A percentile compares a stretch with the other conserved stretches of the same genome.
Conservation (phyloP, 1,140 invertebrate species). For the Mercenaria mercenaria region DNA sequence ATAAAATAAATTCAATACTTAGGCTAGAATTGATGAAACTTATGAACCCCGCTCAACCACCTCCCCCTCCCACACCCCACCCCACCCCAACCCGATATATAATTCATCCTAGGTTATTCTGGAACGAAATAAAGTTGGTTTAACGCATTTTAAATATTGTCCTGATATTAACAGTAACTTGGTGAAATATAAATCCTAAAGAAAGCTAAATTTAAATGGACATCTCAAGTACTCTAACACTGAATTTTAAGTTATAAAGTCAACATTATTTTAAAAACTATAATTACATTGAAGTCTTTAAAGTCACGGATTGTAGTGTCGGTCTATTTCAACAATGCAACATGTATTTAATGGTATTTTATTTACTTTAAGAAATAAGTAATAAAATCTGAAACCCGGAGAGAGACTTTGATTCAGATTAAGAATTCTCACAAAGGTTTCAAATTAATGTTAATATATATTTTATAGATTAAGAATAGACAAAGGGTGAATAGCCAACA, state of each 20-base stretch:
- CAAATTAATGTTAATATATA: background rate
- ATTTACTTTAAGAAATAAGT: background rate
- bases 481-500: too few species aligned
- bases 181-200: background rate
- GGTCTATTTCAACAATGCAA: background rate
- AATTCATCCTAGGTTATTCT: too few species aligned
- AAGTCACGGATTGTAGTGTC: background rate
- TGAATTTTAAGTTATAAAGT: background rate
- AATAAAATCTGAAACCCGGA: background rate
- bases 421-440: background rate
- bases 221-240: background rate
- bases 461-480: too few species aligned
- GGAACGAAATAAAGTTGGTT: too few species aligned
- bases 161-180: too few species aligned
- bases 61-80: too few species aligned
- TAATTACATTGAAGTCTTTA: background rate
- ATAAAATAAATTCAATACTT: too few species aligned
- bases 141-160: too few species aligned
- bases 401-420: background rate
- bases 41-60: too few species aligned
- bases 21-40: too few species aligned
- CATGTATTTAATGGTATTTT: background rate
- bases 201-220: constrained; percentile 3
- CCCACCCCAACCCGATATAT: too few species aligned
- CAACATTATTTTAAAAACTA: constrained; percentile 24